These are phyloP conservation scores for Cynocephalus volans DNA, from an alignment of 2,113 vertebrate species.

Conservation along the genomic window DNA sequence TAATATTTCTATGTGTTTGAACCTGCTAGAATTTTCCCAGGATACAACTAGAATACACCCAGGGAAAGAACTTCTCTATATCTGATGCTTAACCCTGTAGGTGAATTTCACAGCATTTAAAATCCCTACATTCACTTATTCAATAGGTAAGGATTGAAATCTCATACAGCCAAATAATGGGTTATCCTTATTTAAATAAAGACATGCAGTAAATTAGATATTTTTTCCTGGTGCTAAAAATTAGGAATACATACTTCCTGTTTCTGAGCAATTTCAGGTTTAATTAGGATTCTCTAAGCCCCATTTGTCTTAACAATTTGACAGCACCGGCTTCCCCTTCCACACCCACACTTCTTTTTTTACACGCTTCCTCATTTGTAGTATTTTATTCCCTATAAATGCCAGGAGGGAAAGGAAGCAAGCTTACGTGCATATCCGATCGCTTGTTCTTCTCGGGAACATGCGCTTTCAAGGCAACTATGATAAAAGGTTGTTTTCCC, in stretches of 20 bases:
- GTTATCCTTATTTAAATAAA: slow-evolving; percentile 74
- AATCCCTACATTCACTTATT: not conserved
- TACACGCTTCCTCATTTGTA: not conserved
- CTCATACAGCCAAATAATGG: not conserved
- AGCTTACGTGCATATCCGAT: not conserved
- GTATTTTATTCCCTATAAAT: not conserved
- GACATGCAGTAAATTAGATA: slow-evolving; percentile 62
- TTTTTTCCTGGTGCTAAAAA: slow-evolving; percentile 72
- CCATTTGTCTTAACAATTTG: slow-evolving; percentile 83
- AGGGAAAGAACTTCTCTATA: not conserved
- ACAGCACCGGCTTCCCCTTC: slow-evolving; percentile 77
- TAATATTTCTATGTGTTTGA: not conserved
- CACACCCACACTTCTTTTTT: slow-evolving; percentile 73
- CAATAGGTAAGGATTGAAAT: not conserved
- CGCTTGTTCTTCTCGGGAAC: not conserved
- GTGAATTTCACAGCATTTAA: not conserved
- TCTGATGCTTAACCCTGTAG: not conserved
- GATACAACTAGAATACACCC: not conserved
- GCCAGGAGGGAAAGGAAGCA: not conserved
- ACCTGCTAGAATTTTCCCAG: not conserved
- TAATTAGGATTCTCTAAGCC: slow-evolving; percentile 83
- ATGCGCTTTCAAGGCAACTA: not conserved
- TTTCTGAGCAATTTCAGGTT: slow-evolving; percentile 84
- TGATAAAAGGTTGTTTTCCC: slow-evolving; percentile 63
- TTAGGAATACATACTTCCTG: slow-evolving; percentile 79